Evolutionary conservation across 2,797 vertebrate genomes (phyloP), one percentile per base, ranked within the genome.

Genomic region (Notoglanidium macrostoma): DNA sequence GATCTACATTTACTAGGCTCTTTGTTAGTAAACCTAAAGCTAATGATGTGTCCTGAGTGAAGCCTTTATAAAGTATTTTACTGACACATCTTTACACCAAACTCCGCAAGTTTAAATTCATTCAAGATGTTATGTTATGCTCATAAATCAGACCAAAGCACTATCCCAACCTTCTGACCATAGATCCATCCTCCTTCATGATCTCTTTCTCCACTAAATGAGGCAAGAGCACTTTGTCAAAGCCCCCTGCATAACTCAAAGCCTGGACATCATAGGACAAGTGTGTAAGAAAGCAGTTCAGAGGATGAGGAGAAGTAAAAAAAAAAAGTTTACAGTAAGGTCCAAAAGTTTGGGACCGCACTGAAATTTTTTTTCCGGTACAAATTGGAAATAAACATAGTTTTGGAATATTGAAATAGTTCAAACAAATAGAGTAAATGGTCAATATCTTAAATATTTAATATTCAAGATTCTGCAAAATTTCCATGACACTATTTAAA

Each of bases 121-220:
- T 21, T 72, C 32, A 57, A 21, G 57, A 10, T 57, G n/a, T 88
- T 86, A 93, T 89, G 83, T 70, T 88, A 88, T 91, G 91, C 91
- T 76, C 59, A 67, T 46, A 83, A 84, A 67, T 44, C 88, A 85
- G 49, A 74, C 65, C 82, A 86, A 95, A 96, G 94, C 90, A 92
- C 88, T 87, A 78, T 84, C 87, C 98, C 95, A 95, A 99, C 98
- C 98, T 99, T 97, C 96, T 98, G 91, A 99, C 92, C 93, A 98
- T 90, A 83, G 98, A 97, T 94, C 98, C 98, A 79, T 99, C 97
- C 67, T 98, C 96, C 94, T 95, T 97, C 87, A 96, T 90, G 93
- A 96, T 88, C 92, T 97, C 95, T 87, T 94, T 96, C 94, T 98
- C 98, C 94, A 97, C 95, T 96, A 99, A 96, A 94, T 96, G 94